Base-by-base conservation (phyloP, 2,113 vertebrate genomes). In the Colossoma macropomum region DNA sequence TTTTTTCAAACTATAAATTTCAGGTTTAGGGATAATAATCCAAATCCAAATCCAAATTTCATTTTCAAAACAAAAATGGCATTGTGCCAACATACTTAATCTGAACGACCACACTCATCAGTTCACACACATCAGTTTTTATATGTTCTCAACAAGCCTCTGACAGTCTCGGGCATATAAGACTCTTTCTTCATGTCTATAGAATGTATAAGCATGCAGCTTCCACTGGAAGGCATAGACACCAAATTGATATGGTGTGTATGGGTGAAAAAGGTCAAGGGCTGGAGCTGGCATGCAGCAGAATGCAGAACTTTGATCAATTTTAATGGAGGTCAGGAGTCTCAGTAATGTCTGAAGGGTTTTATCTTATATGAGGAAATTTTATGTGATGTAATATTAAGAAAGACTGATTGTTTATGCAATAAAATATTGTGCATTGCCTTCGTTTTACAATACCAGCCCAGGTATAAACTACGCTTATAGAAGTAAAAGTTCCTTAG, bases 261-360 rank as follows among this genome's bases (percentile, higher is more conserved):
- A 45, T 8, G 27, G 16, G 32, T 77, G 16, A 66, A 52, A 86
- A 81, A 79, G 69, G 84, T 86, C 77, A 85, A 63, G 77, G 78
- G 71, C 63, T 48, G 69, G 73, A 74, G 72, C 19, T 17, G 5
- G 9, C 5, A 12, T 2, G n/a, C 17, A 52, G 28, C 41, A 30
- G 27, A 76, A 63, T 85, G 25, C 27, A 21, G 27, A 34, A 66
- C 34, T 82, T 71, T 81, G 79, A 82, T 84, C 70, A 82, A 71
- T 84, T 86, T 88, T 50, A 66, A 71, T 21, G n/a, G 75, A 75
- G 78, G 75, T 79, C 60, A 72, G 50, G 73, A 68, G 72, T 70
- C 52, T 38, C 59, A 63, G 48, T 77, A 68, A 59, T 65, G 63
- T 50, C 60, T 19, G 28, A 50, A 34, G 30, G 48, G 52, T 74